phyloP scores from a whole-genome alignment of 2,888 invertebrate genomes.

The Lepidocyrtinus sp. region DNA sequence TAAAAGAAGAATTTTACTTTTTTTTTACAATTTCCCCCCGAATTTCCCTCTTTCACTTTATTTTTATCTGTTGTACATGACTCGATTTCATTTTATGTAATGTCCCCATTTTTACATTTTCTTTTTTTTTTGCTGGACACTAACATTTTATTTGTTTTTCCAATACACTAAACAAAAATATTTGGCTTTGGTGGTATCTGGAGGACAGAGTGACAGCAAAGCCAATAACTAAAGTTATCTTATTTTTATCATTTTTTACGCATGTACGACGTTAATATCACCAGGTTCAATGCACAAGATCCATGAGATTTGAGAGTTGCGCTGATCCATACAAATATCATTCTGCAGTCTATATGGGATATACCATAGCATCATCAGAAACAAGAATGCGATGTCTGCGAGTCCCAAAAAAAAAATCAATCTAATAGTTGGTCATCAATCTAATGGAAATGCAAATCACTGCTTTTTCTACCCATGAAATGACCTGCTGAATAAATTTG shows the following conservation, averaged over 20 bases:
- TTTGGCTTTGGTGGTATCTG: not conserved
- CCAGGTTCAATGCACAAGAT: not conserved
- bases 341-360: not conserved
- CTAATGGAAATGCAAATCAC: too few species aligned
- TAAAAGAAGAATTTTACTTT: conserved; percentile 8
- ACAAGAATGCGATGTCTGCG: not conserved
- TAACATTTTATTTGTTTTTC: conserved; percentile 31
- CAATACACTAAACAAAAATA: not conserved
- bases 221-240: not conserved
- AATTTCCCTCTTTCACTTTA: conserved; percentile 13
- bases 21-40: conserved; percentile 12
- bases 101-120: conserved; percentile 6
- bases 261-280: not conserved
- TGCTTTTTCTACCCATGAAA: too few species aligned
- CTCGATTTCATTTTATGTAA: conserved; percentile 35
- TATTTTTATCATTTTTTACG: not conserved
- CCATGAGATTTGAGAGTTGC: conserved; percentile 5
- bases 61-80: conserved; percentile 26
- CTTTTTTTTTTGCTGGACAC: conserved; percentile 46
- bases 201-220: not conserved
- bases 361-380: not conserved
- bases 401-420: not conserved
- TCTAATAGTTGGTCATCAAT: too few species aligned
- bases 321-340: conserved; percentile 20
- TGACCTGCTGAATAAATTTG: too few species aligned